Base-by-base conservation (phyloP, 1,140 invertebrate species). In the Heliconius congener region DNA sequence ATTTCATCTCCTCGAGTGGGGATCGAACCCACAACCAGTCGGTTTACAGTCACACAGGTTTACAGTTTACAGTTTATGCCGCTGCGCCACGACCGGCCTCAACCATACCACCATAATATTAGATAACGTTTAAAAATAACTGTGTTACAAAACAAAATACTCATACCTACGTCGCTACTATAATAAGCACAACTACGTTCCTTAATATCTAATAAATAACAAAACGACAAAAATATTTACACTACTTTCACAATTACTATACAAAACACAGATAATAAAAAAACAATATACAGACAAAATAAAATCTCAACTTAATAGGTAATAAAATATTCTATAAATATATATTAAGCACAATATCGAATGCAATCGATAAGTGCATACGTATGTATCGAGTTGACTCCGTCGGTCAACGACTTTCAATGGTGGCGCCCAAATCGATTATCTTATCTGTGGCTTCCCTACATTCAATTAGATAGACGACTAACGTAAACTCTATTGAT, bases 371-470 rank as follows among this genome's bases (percentile, higher is more conserved):
- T 66, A 66, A 66, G 23, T 66, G 60, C 27, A 66, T 66, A 66
- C 3, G 23, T 66, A 66, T 9, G 23, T 66, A 66, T 66, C 57
- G 57, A 27, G 23, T 66, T 5, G 60, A 66, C 2, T 23, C 23
- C 79, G 71, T 60, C 85, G 88, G 90, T 91, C 90, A 89, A 80
- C 84, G 90, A 89, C 90, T 83, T 73, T 80, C 84, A 88, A 87
- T 89, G 85, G 88, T 82, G 83, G 74, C 81, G 78, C 79, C 86
- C 87, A 86, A 88, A 89, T 88, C 89, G 82, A 78, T 84, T 91
- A 87, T 90, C 87, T 89, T 89, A 90, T 90, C 88, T 80, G 80
- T 86, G 90, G 90, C 86, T 91, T 91, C 88, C 60, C 86, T 60
- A 37, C 73, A 76, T 85, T 88, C 86, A 86, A 88, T 87, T 86